Conservation (phyloP, 2,797 vertebrate species). For the Danionella dracula region DNA sequence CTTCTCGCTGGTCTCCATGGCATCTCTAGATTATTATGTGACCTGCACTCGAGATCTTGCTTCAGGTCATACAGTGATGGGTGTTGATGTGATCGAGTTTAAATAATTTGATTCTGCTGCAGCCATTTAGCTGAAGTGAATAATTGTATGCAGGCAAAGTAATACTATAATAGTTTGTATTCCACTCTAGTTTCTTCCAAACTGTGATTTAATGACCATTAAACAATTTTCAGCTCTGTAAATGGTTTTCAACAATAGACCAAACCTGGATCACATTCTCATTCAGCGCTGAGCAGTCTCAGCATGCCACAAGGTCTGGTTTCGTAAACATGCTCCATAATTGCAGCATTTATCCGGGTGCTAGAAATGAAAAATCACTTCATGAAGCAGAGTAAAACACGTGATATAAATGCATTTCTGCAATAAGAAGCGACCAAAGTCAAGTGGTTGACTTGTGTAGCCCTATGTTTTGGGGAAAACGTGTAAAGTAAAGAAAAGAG, state of each 20-base stretch:
- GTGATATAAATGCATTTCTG: slow-evolving; percentile 9
- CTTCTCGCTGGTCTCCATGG: slow-evolving; percentile 41
- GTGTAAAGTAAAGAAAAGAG: slow-evolving; percentile 25
- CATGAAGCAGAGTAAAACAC: slow-evolving; percentile 26
- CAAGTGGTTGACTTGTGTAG: slow-evolving; percentile 15
- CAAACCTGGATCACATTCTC: slow-evolving; percentile 15
- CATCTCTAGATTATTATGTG: background rate
- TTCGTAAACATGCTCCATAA: slow-evolving; percentile 29
- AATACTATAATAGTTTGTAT: slow-evolving; percentile 22
- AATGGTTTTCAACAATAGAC: slow-evolving; percentile 5
- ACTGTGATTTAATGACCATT: slow-evolving; percentile 8
- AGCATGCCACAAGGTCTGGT: slow-evolving; percentile 23
- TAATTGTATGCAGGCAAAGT: slow-evolving; percentile 20
- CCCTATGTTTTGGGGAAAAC: slow-evolving; percentile 8
- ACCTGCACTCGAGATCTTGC: background rate
- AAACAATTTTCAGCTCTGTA: slow-evolving; percentile 17
- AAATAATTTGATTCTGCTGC: slow-evolving; percentile 1
- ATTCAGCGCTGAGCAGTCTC: slow-evolving; percentile 29
- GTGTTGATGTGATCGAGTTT: background rate
- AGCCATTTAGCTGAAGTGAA: slow-evolving; percentile 2
- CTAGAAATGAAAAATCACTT: slow-evolving; percentile 36
- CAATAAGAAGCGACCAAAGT: background rate
- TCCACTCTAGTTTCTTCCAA: slow-evolving; percentile 8
- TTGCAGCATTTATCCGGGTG: slow-evolving; percentile 43
- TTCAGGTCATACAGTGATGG: slow-evolving; percentile 10